Base-by-base conservation (phyloP, 2,888 invertebrate species). In the Charanyca ferruginea region DNA sequence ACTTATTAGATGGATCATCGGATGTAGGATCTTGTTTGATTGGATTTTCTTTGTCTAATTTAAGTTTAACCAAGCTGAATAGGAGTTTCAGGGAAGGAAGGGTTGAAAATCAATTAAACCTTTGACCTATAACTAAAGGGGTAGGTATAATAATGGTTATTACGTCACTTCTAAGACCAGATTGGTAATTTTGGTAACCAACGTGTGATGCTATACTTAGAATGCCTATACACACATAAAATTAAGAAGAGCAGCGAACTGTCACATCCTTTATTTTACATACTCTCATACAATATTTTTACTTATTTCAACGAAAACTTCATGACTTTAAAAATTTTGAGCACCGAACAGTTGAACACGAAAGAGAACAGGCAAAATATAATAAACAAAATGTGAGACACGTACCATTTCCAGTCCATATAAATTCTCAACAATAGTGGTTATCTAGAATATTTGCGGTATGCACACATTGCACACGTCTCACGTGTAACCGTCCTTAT, bases 1-100 rank as follows among this genome's bases (percentile, higher is more conserved):
- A 77, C 75, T 76, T 77, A 75, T 77, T 78, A 68, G 67, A 67
- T 66, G 62, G 64, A 66, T 61, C 73, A 61, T 58, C 48, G 49
- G 49, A 49, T 77, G 49, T 44, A 51, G 65, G 67, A 57, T 53
- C 66, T 67, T 65, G 42, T 80, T 60, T 58, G 70, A 66, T 73
- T 66, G 66, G 59, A 55, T 68, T 78, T 68, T 55, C 68, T 78
- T 67, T 68, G 55, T 66, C 62, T 66, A 51, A 68, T 68, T 79
- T 54, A 55, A 66, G 78, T 73, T 78, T 48, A 51, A 57, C 49
- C 49, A 20, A 59, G 44, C 35, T 71, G 47, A 57, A 63, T 77
- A 18, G 25, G 16, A 77, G 45, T 65, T 65, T 66, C 52, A 32
- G 41, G 23, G 45, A n/a, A 32, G 41, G 28, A 55, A 61, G 78